These are phyloP conservation scores for Lucilia sericata DNA, from an alignment of 1,140 invertebrate genomes.

Conservation along the genomic window DNA sequence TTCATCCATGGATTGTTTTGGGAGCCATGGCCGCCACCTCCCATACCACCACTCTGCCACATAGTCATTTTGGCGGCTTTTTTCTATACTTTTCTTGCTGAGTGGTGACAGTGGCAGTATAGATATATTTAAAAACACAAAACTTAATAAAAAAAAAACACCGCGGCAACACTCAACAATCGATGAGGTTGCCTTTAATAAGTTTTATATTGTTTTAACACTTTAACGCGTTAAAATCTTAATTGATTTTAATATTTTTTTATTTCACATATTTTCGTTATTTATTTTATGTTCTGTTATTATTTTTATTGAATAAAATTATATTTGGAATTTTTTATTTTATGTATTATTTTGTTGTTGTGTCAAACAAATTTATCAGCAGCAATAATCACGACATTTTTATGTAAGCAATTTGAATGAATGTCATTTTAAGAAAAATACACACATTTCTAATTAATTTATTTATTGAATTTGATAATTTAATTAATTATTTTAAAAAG, in stretches of 20 bases:
- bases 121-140: too few species aligned
- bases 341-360: background rate
- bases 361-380: background rate
- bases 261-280: constrained; percentile 5
- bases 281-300: background rate
- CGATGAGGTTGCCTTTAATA: background rate
- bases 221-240: constrained; percentile 32
- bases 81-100: background rate
- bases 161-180: background rate
- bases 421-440: background rate
- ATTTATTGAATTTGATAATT: background rate
- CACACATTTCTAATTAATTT: too few species aligned
- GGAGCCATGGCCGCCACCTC: constrained; percentile 79
- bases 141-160: background rate
- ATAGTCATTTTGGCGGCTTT: constrained; percentile 72
- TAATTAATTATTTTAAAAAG: background rate
- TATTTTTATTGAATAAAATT: background rate
- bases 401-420: constrained; percentile 30
- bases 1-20: constrained; percentile 87
- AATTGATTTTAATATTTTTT: background rate
- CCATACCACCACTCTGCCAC: constrained; percentile 76
- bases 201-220: background rate
- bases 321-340: background rate
- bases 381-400: background rate
- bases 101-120: too few species aligned